phyloP scores from a whole-genome alignment of 2,888 invertebrate genomes.

The Trichogramma dendrolimi region DNA sequence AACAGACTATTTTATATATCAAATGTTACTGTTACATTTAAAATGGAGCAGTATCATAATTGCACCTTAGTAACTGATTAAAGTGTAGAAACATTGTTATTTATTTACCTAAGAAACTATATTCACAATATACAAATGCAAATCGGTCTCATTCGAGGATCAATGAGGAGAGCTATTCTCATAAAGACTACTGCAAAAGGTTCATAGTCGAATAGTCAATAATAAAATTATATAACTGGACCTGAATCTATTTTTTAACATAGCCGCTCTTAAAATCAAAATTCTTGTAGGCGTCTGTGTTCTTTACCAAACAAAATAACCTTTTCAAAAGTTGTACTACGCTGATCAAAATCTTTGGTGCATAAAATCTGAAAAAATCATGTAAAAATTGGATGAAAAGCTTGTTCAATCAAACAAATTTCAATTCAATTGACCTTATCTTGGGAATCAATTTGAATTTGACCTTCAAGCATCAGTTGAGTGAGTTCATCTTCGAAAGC shows the following conservation, averaged over 20 bases:
- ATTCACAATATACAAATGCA: too few species aligned
- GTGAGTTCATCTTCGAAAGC: conserved; percentile 94
- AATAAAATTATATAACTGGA: conserved; percentile 65
- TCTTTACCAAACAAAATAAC: conserved; percentile 87
- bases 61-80: too few species aligned
- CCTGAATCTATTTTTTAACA: conserved; percentile 88
- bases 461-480: conserved; percentile 92
- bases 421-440: conserved; percentile 67
- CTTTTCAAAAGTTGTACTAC: conserved; percentile 89
- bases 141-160: too few species aligned
- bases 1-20: too few species aligned
- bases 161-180: too few species aligned
- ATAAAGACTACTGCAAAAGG: too few species aligned
- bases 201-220: background rate
- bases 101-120: too few species aligned
- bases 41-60: too few species aligned
- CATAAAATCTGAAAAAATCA: conserved; percentile 67
- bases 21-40: too few species aligned
- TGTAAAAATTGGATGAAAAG: background rate
- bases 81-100: too few species aligned
- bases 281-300: conserved; percentile 83
- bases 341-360: conserved; percentile 93
- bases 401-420: background rate
- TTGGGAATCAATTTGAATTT: conserved; percentile 96
- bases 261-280: conserved; percentile 86